These are phyloP conservation scores for Esperia sulphurella DNA, from an alignment of 2,888 invertebrate genomes.

Conservation along the genomic window DNA sequence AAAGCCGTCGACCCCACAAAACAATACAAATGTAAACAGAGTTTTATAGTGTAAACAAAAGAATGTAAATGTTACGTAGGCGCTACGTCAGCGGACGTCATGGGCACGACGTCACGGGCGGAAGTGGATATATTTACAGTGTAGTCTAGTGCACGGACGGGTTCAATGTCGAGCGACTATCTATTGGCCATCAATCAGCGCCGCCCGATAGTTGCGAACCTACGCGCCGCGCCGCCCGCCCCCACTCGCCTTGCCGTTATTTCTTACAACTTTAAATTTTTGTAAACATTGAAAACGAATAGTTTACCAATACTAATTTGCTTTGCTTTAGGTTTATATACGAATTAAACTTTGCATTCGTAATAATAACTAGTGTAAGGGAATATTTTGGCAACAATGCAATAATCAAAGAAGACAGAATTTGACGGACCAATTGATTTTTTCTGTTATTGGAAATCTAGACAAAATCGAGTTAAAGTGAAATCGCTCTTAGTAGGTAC, in stretches of 20 bases:
- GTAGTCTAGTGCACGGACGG: conserved; percentile 43
- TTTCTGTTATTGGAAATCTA: too few species aligned
- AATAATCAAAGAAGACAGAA: too few species aligned
- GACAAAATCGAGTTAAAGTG: too few species aligned
- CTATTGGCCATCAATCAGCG: conserved; percentile 76
- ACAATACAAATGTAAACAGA: conserved; percentile 71
- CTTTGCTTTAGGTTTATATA: too few species aligned
- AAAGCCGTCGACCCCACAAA: conserved; percentile 63
- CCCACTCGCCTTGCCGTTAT: neutral
- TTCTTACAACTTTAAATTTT: too few species aligned
- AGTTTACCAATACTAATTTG: too few species aligned
- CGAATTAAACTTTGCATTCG: too few species aligned
- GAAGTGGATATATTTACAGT: conserved; percentile 69
- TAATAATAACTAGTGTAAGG: too few species aligned
- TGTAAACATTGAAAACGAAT: too few species aligned
- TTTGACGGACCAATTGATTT: too few species aligned
- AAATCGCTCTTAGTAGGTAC: too few species aligned
- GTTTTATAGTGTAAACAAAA: conserved; percentile 76
- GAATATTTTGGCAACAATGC: too few species aligned
- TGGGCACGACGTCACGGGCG: conserved; percentile 66
- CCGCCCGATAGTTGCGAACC: conserved; percentile 12
- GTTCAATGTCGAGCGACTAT: conserved; percentile 72
- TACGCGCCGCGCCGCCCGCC: neutral
- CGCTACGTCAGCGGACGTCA: conserved; percentile 63
- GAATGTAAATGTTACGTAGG: conserved; percentile 63